These are phyloP conservation scores for Ursus arctos DNA, from an alignment of 2,113 vertebrate species.

Conservation along the genomic window DNA sequence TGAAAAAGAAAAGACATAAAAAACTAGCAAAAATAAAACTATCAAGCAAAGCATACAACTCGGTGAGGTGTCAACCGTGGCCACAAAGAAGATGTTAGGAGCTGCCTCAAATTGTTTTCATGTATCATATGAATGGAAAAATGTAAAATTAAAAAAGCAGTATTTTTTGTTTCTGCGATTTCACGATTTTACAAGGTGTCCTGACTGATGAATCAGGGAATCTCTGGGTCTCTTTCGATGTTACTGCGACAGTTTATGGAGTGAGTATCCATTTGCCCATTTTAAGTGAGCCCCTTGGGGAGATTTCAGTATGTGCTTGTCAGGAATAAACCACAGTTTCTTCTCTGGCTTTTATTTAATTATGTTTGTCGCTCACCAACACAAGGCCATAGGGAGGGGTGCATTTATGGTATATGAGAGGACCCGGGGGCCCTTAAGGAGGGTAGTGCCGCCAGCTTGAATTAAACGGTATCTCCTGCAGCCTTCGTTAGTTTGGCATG, in stretches of 20 bases:
- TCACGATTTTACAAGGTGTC: neutral
- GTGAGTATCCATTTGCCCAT: conserved; percentile 1
- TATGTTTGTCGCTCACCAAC: conserved; percentile 14
- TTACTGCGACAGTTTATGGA: neutral
- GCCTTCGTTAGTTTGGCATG: conserved; percentile 5
- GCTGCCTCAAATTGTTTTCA: neutral
- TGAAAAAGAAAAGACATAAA: conserved; percentile 37
- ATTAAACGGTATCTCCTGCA: conserved; percentile 19
- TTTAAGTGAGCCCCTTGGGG: neutral
- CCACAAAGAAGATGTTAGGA: neutral
- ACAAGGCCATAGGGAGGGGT: neutral
- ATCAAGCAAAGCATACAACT: neutral
- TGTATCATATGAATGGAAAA: conserved; percentile 3
- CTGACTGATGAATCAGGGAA: neutral
- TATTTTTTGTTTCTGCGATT: neutral
- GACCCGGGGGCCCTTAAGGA: neutral
- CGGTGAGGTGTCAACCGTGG: neutral
- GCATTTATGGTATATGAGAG: neutral
- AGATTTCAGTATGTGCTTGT: conserved; percentile 33
- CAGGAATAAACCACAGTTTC: conserved; percentile 28
- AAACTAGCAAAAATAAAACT: neutral
- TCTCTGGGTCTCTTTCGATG: neutral
- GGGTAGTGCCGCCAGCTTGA: neutral
- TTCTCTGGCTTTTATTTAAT: conserved; percentile 24
- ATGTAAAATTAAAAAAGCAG: neutral